These are phyloP conservation scores for Agapornis canus DNA, from an alignment of 2,797 vertebrate genomes.

Conservation along the genomic window DNA sequence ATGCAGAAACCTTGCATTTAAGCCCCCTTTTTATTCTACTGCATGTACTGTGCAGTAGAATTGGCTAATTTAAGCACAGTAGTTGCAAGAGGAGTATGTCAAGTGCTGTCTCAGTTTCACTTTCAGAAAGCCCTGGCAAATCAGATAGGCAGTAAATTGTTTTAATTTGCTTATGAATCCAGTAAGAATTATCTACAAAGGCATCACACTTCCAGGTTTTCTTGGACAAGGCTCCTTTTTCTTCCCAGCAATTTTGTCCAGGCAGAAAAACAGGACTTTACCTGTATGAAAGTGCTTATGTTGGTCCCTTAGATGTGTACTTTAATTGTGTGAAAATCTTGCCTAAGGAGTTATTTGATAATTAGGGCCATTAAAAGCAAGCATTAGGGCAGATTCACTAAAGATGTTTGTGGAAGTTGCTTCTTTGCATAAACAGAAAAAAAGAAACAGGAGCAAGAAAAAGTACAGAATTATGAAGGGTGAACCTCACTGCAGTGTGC, in stretches of 20 bases:
- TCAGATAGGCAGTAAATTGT: not conserved
- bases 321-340: not conserved
- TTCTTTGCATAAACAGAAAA: not conserved
- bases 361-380: constrained; percentile 1
- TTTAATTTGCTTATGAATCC: not conserved
- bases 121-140: not conserved
- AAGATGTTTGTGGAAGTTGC: not conserved
- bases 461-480: not conserved
- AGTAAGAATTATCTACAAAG: not conserved
- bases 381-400: not conserved
- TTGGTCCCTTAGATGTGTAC: not conserved
- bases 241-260: not conserved
- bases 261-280: not conserved
- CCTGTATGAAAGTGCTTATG: not conserved
- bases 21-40: not conserved
- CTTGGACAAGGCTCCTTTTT: not conserved
- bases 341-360: not conserved
- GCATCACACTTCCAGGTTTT: not conserved
- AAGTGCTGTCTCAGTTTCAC: not conserved
- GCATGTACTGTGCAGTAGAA: not conserved
- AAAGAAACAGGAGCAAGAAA: not conserved
- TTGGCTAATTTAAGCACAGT: not conserved
- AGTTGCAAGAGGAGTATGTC: not conserved
- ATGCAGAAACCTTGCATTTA: not conserved
- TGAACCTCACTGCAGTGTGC: not conserved